These are phyloP conservation scores for Epirrhoe tristata DNA, from an alignment of 2,888 invertebrate genomes.

Conservation along the genomic window DNA sequence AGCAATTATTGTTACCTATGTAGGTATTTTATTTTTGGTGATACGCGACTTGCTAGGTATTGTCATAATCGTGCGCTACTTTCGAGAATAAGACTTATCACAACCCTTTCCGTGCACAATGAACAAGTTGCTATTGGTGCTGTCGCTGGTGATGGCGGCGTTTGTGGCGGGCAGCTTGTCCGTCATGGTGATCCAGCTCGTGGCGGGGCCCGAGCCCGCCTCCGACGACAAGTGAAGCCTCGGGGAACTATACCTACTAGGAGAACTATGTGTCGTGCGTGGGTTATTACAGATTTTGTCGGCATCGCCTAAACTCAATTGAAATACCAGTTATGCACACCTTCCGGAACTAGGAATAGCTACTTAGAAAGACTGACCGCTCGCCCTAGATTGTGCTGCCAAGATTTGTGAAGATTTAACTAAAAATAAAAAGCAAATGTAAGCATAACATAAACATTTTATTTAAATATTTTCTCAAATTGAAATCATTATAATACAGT, in stretches of 20 bases:
- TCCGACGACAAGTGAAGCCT: slow-evolving; percentile 1
- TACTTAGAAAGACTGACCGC: no score
- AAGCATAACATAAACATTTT: slow-evolving; percentile 82
- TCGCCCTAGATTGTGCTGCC: no score
- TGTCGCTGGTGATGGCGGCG: slow-evolving; percentile 66
- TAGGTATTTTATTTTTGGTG: no score
- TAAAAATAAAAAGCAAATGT: slow-evolving; percentile 51
- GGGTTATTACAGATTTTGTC: background rate
- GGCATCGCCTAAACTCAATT: no score
- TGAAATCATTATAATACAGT: slow-evolving; percentile 78
- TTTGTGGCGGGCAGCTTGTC: slow-evolving; percentile 59
- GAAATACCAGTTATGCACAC: no score
- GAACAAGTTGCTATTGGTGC: slow-evolving; percentile 59
- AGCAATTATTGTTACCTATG: no score
- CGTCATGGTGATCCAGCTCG: slow-evolving; percentile 57
- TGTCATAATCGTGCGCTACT: no score
- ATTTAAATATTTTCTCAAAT: slow-evolving; percentile 77
- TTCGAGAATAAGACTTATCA: no score
- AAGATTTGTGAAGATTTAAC: no score
- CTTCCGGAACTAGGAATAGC: no score
- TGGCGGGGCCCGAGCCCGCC: slow-evolving; percentile 41
- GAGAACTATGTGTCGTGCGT: background rate
- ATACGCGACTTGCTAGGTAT: no score
- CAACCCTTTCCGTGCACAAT: slow-evolving; percentile 21
- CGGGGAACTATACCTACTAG: background rate